These are phyloP conservation scores for Epistrophe grossulariae DNA, from an alignment of 2,888 invertebrate genomes.

Conservation along the genomic window DNA sequence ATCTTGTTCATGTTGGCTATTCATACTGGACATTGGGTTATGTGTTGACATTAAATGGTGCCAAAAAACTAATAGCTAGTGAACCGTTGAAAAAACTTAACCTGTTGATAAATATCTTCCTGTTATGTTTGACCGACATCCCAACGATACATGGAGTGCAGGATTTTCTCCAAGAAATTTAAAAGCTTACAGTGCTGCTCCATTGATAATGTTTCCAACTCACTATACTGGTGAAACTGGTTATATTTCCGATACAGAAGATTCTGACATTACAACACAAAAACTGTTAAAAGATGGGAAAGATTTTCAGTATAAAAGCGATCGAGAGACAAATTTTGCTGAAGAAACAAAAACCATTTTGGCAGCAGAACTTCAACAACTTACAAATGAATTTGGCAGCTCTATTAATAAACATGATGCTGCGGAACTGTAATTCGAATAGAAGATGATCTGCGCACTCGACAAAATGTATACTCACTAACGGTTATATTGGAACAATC, in stretches of 20 bases:
- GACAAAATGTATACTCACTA: constrained; percentile 28
- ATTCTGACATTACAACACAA: constrained; percentile 85
- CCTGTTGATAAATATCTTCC: constrained; percentile 99
- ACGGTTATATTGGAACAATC: constrained; percentile 31
- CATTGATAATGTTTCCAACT: constrained; percentile 94
- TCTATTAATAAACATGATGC: constrained; percentile 59
- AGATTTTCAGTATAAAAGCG: constrained; percentile 80
- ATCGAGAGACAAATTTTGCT: constrained; percentile 77
- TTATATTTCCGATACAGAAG: constrained; percentile 97
- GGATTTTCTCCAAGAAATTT: constrained; percentile 91
- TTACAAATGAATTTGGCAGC: constrained; percentile 51
- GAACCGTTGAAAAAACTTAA: constrained; percentile 91
- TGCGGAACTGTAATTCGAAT: constrained; percentile 45
- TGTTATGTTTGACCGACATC: constrained; percentile 96
- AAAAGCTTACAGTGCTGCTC: constrained; percentile 93
- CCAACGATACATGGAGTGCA: constrained; percentile 91
- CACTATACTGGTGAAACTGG: constrained; percentile 97
- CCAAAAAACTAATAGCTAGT: constrained; percentile 90
- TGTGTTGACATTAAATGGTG: constrained; percentile 91
- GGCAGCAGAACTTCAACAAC: constrained; percentile 58
- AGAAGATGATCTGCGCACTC: background rate
- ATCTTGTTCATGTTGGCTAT: constrained; percentile 92
- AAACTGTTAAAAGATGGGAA: constrained; percentile 61
- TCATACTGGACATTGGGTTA: constrained; percentile 99
- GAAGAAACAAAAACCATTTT: constrained; percentile 50